Conservation (phyloP, 2,113 vertebrate species). For the Equus przewalskii region DNA sequence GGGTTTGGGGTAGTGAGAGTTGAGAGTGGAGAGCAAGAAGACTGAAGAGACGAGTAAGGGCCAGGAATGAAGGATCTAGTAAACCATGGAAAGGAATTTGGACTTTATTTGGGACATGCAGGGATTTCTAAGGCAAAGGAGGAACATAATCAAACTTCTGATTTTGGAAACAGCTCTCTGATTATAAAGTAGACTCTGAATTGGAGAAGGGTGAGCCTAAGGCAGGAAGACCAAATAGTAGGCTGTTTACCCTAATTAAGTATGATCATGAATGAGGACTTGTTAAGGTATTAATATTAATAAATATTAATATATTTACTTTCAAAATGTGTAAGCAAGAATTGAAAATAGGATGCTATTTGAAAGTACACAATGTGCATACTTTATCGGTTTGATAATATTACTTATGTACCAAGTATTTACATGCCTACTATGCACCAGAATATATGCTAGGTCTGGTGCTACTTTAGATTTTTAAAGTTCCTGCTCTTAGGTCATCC, state of each 20-base stretch:
- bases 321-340: background rate
- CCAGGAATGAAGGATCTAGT: background rate
- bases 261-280: background rate
- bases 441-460: background rate
- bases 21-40: background rate
- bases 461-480: background rate
- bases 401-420: background rate
- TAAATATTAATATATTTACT: conserved; percentile 21
- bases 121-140: background rate
- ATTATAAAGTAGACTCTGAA: background rate
- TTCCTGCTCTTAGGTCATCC: background rate
- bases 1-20: accelerated
- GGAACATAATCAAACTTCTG: background rate
- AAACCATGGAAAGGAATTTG: too few relatives aligned
- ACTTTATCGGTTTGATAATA: background rate
- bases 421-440: background rate
- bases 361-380: background rate
- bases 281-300: background rate
- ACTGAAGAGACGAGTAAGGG: background rate
- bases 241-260: background rate
- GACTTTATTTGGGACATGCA: background rate
- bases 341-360: background rate
- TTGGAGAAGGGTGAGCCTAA: background rate
- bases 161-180: background rate
- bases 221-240: background rate